phyloP scores from a whole-genome alignment of 2,797 vertebrate genomes.

The Channallabes apus region DNA sequence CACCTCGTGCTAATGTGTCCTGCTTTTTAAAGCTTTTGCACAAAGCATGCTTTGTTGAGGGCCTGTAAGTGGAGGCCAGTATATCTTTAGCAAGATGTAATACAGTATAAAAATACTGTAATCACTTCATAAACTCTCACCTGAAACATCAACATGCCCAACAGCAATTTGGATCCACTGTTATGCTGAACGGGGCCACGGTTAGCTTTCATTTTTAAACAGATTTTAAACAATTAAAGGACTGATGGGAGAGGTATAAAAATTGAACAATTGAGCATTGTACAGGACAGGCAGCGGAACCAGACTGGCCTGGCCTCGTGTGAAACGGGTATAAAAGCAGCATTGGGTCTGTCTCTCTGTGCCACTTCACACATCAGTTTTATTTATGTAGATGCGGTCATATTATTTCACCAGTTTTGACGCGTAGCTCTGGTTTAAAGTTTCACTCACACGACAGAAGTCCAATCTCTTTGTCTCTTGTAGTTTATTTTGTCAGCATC shows the following conservation, averaged over 20 bases:
- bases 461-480: too few relatives aligned
- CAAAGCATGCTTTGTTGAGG: slow-evolving; percentile 37
- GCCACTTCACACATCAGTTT: slow-evolving; percentile 11
- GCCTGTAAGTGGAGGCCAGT: slow-evolving; percentile 31
- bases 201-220: not conserved
- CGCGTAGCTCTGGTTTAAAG: too few relatives aligned
- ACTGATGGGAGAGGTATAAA: slow-evolving; percentile 48
- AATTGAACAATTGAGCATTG: slow-evolving; percentile 70
- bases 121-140: slow-evolving; percentile 57
- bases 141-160: slow-evolving; percentile 51
- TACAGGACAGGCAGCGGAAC: slow-evolving; percentile 55
- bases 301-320: slow-evolving; percentile 62
- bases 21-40: slow-evolving; percentile 26
- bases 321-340: slow-evolving; percentile 50
- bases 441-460: too few relatives aligned
- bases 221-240: slow-evolving; percentile 63
- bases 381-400: too few relatives aligned
- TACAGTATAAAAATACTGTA: slow-evolving; percentile 54
- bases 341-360: slow-evolving; percentile 23
- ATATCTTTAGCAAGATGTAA: slow-evolving; percentile 57
- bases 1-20: slow-evolving; percentile 16
- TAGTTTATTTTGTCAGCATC: too few relatives aligned
- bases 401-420: too few relatives aligned
- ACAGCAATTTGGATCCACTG: not conserved
- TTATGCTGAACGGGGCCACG: slow-evolving; percentile 1